Evolutionary conservation across 2,888 invertebrate genomes (phyloP).

Genomic region (Abrostola triplasia): DNA sequence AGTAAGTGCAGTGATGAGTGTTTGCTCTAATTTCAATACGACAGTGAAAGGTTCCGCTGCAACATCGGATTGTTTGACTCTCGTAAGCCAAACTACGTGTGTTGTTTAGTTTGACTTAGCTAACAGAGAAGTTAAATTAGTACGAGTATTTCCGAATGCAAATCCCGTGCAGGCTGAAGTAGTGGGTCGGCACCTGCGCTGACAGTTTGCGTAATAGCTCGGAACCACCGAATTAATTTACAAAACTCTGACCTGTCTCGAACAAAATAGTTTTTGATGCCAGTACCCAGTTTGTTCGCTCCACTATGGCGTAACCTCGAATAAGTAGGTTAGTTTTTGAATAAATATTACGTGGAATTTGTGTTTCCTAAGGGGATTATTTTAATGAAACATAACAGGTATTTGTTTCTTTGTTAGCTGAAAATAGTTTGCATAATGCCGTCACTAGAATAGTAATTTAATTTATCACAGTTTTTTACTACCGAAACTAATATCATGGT

Average conservation of each 20-base stretch:
- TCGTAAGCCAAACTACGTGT: conserved; percentile 60
- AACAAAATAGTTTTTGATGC: conserved; percentile 80
- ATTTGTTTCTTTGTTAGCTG: conserved; percentile 56
- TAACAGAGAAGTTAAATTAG: conserved; percentile 84
- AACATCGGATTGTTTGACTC: conserved; percentile 59
- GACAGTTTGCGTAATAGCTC: conserved; percentile 86
- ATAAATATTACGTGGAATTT: conserved; percentile 60
- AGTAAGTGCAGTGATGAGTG: conserved; percentile 35
- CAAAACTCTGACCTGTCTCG: conserved; percentile 82
- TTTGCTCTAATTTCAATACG: conserved; percentile 50
- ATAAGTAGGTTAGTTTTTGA: conserved; percentile 60
- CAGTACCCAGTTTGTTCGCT: conserved; percentile 63
- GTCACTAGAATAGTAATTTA: conserved; percentile 43
- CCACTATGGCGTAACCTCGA: conserved; percentile 56
- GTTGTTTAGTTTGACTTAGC: conserved; percentile 78
- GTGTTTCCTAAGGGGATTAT: conserved; percentile 56
- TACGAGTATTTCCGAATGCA: conserved; percentile 82
- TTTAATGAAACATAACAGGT: conserved; percentile 57
- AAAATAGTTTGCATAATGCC: conserved; percentile 51
- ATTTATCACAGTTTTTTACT: conserved; percentile 29
- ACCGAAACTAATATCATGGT: conserved; percentile 10
- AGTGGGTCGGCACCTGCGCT: conserved; percentile 81
- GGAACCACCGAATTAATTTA: conserved; percentile 86
- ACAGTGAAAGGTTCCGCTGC: conserved; percentile 33
- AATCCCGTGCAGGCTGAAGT: conserved; percentile 74